Evolutionary conservation across 2,797 vertebrate species (phyloP).

Genomic region (Apodemus agrarius): DNA sequence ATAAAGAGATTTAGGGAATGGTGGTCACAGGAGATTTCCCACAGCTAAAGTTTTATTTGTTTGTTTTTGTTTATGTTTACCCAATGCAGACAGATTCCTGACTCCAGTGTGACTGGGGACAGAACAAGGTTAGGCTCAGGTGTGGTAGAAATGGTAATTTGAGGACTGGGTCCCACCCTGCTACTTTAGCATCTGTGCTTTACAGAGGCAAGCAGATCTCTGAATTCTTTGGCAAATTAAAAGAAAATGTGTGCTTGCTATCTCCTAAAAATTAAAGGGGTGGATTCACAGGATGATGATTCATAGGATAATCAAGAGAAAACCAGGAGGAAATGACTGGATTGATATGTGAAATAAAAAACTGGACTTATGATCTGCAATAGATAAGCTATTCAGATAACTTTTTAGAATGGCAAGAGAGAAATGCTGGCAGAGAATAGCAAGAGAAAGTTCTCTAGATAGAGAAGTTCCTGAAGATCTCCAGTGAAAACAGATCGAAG

Average conservation of each 20-base stretch:
- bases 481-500: neutral
- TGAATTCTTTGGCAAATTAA: neutral
- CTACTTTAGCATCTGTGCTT: neutral
- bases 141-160: neutral
- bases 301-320: neutral
- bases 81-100: neutral
- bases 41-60: neutral
- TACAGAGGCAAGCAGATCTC: neutral
- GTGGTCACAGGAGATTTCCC: neutral
- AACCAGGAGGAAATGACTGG: neutral
- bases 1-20: neutral
- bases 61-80: neutral
- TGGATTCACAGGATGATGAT: neutral
- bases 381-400: neutral
- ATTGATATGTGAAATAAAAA: neutral
- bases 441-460: neutral
- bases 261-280: neutral
- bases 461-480: neutral
- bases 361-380: neutral
- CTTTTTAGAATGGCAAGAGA: neutral
- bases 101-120: neutral
- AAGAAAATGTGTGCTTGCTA: neutral
- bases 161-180: neutral
- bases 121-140: neutral
- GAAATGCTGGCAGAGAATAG: neutral